phyloP scores from a whole-genome alignment of 2,797 vertebrate species.

The Pseudotriccus pelzelni region DNA sequence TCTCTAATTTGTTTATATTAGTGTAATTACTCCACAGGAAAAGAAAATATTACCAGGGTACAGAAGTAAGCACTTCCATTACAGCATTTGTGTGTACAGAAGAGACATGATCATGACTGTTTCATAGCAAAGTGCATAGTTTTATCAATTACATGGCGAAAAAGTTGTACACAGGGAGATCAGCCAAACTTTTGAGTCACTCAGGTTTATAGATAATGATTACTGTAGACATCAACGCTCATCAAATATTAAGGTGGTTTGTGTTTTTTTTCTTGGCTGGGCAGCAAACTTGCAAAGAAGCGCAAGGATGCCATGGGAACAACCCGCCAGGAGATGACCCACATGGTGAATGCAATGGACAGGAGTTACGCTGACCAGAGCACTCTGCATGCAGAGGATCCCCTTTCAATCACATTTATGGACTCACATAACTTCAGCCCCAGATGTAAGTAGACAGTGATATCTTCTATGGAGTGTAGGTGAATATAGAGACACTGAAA shows the following conservation, averaged over 20 bases:
- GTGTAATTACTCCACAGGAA: slow-evolving; percentile 32
- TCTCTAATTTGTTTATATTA: slow-evolving; percentile 57
- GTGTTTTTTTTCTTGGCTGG: slow-evolving; percentile 64
- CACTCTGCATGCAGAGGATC: slow-evolving; percentile 95
- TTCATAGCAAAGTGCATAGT: neutral
- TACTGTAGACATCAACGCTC: neutral
- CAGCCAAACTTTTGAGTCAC: neutral
- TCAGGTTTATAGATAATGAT: neutral
- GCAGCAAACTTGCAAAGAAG: slow-evolving; percentile 98
- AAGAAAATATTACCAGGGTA: neutral
- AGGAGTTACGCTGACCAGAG: slow-evolving; percentile 97
- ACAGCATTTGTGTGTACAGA: neutral
- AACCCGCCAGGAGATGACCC: slow-evolving; percentile 97
- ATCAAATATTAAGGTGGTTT: slow-evolving; percentile 33
- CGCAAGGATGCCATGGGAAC: slow-evolving; percentile 96
- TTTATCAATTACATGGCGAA: neutral
- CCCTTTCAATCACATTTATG: slow-evolving; percentile 96
- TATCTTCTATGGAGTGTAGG: neutral
- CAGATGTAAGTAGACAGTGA: slow-evolving; percentile 87
- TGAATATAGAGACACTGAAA: neutral
- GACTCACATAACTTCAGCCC: slow-evolving; percentile 97
- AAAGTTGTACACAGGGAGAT: neutral
- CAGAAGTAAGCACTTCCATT: slow-evolving; percentile 16
- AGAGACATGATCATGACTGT: neutral
- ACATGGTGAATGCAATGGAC: slow-evolving; percentile 99